Evolutionary conservation across 2,888 invertebrate genomes (phyloP), one percentile per base, ranked within the genome.

Genomic region (Agrenia bidenticulata): DNA sequence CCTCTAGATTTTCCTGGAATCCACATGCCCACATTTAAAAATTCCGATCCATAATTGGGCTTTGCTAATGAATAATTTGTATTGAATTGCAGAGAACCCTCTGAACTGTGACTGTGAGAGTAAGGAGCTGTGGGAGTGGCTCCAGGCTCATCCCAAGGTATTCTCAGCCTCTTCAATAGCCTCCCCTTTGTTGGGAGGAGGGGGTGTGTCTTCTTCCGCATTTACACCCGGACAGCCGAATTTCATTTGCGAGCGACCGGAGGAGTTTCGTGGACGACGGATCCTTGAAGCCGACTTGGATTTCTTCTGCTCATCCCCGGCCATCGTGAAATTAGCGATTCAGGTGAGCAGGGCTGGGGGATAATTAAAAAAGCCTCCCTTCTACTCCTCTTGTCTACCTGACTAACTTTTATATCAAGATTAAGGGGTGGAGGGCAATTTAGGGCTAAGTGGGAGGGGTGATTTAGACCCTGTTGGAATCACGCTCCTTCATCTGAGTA

Each of bases 91-190:
- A 91, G 93, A 90, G 79, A 94, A 94, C 81, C 94, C 94, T 51
- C 83, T 94, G 76, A 87, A 88, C 71, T 95, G 94, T 81, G 89
- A 88, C 78, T 95, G 94, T 80, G 91, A 93, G 79, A 87, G 92
- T 66, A 90, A 92, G 81, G 90, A 92, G 79, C 85, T 93, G 55
- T 93, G 94, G 91, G 89, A 89, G 81, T 95, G 94, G 94, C 84
- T 94, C 79, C 85, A 90, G 78, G 89, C 92, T 80, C 91, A 95
- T 82, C 86, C 88, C 78, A 92, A 92, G 82, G 84, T 89, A 64
- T 82, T 89, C 27, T 69, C 42, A 39, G 37, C 64, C 19, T 60
- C 60, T n/a, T 37, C 50, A 13, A 41, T 57, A 11, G 37, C 37
- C n/a, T 17, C 60, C 27, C 57, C 61, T 39, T 54, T 41, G 21